These are phyloP conservation scores for Sus cebifrons DNA, from an alignment of 2,797 vertebrate genomes.

Conservation along the genomic window DNA sequence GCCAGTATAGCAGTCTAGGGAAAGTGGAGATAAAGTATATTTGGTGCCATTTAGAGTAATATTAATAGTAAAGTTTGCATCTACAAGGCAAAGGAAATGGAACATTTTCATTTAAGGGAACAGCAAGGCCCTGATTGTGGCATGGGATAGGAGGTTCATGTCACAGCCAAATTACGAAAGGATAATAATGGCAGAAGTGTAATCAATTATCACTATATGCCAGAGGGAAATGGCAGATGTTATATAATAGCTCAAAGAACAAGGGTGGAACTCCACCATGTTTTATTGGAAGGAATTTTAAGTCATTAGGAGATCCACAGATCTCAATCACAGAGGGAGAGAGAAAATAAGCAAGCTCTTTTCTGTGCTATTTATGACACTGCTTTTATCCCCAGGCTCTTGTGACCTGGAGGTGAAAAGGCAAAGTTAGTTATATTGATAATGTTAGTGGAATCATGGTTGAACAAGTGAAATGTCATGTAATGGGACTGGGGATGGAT, in stretches of 20 bases:
- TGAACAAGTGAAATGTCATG: neutral
- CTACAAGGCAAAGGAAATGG: neutral
- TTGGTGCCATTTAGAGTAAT: neutral
- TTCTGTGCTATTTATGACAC: neutral
- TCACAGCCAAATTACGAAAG: neutral
- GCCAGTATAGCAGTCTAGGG: neutral
- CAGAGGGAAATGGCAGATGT: neutral
- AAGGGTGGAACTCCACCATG: neutral
- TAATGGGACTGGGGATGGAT: neutral
- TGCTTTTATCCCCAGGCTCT: neutral
- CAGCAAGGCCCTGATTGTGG: neutral
- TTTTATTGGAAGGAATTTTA: slow-evolving; percentile 43
- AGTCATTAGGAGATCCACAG: neutral
- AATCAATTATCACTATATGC: neutral
- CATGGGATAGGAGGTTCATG: neutral
- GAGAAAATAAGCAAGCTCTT: neutral
- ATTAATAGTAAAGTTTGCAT: slow-evolving; percentile 3
- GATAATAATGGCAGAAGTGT: slow-evolving; percentile 10
- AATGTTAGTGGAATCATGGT: neutral
- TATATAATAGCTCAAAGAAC: neutral
- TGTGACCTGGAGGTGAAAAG: neutral
- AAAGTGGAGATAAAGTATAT: neutral
- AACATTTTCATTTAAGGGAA: neutral
- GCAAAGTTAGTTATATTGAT: neutral
- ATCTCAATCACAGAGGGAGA: neutral